Percentiles rank a stretch among this genome's conserved stretches.
These are phyloP conservation scores for Pipistrellus pipistrellus DNA, from an alignment of 2,797 vertebrate species.

Conservation along the genomic window DNA sequence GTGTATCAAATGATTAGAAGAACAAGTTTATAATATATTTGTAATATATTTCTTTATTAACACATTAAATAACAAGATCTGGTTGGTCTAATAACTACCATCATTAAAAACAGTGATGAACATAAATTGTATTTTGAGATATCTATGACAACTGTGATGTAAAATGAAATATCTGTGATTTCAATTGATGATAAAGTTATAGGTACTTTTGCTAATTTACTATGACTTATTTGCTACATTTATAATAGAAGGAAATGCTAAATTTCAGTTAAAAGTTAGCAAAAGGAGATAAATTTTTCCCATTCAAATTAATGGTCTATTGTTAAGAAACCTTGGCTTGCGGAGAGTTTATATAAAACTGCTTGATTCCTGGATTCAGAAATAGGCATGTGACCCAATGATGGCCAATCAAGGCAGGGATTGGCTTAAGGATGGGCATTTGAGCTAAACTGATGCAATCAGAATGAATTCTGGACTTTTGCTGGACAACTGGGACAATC, in stretches of 20 bases:
- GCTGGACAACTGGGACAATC: background rate
- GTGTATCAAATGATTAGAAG: background rate
- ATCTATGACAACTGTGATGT: background rate
- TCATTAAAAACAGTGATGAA: conserved; percentile 20
- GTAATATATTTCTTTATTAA: conserved; percentile 27
- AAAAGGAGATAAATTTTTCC: background rate
- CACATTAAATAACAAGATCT: conserved; percentile 25
- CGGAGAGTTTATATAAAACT: background rate
- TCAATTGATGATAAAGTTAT: background rate
- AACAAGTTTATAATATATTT: background rate
- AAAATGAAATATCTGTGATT: conserved; percentile 1
- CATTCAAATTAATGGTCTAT: conserved; percentile 10
- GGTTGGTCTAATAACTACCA: background rate
- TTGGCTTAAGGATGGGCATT: background rate
- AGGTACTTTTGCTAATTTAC: background rate
- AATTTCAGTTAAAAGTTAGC: conserved; percentile 4
- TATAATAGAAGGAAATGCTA: background rate
- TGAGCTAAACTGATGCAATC: background rate
- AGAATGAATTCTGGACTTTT: background rate
- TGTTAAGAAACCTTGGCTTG: conserved; percentile 34
- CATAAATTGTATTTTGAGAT: conserved; percentile 34
- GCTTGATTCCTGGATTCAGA: background rate
- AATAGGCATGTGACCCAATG: background rate
- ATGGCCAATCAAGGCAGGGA: background rate
- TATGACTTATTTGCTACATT: background rate